Percentiles rank a stretch among this genome's conserved stretches.
Conservation (phyloP, 1,140 invertebrate species). For the Planococcus citri region DNA sequence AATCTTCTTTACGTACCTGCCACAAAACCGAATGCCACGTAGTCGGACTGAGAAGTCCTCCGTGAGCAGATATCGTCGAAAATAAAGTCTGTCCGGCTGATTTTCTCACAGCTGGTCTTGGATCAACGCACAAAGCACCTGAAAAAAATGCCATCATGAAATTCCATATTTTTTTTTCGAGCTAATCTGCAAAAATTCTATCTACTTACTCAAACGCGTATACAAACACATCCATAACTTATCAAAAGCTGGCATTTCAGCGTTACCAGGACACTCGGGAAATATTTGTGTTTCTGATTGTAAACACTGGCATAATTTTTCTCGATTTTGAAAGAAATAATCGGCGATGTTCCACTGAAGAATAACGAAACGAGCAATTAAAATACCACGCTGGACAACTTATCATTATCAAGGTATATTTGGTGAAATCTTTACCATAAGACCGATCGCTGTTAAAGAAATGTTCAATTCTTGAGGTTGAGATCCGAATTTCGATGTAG, state of each 20-base stretch:
- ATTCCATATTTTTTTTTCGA: too few species aligned
- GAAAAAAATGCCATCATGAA: conserved; percentile 26
- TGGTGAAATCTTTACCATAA: conserved; percentile 57
- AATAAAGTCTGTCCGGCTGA: conserved; percentile 97
- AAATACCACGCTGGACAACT: too few species aligned
- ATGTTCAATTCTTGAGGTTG: conserved; percentile 97
- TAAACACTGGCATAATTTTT: conserved; percentile 52
- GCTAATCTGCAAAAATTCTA: too few species aligned
- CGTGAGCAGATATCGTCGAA: conserved; percentile 93
- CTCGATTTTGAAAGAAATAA: conserved; percentile 90
- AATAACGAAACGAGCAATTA: conserved; percentile 12
- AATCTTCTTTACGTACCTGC: conserved; percentile 39
- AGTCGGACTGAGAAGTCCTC: conserved; percentile 64
- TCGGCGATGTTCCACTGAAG: conserved; percentile 94
- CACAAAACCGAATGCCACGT: conserved; percentile 84
- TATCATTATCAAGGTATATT: too few species aligned
- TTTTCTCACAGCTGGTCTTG: conserved; percentile 87
- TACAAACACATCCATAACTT: conserved; percentile 93
- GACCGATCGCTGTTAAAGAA: conserved; percentile 90
- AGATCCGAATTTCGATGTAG: conserved; percentile 87
- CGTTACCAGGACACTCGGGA: conserved; percentile 65
- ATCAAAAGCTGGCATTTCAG: conserved; percentile 80
- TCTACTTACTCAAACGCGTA: conserved; percentile 53
- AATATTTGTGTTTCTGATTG: conserved; percentile 38
- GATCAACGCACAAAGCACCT: conserved; percentile 89